A percentile compares a stretch with the other conserved stretches of the same genome.
Conservation (phyloP, 1,140 invertebrate species). For the Macrosteles quadrilineatus region DNA sequence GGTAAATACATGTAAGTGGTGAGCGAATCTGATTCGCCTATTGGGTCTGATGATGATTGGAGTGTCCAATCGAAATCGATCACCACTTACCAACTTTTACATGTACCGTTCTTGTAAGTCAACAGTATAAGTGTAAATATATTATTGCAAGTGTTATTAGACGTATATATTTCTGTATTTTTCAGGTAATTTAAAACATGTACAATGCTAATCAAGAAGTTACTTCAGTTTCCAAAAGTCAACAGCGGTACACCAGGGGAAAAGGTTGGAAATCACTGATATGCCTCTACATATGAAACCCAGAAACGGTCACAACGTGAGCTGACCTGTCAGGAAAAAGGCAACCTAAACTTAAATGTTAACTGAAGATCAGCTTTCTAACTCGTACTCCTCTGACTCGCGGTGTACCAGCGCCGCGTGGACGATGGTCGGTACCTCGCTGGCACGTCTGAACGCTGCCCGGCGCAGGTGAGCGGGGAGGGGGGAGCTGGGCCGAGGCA, state of each 20-base stretch:
- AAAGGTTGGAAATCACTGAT: too few relatives aligned
- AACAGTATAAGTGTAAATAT: too few relatives aligned
- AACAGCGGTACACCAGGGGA: background rate
- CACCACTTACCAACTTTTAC: too few relatives aligned
- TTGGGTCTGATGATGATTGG: too few relatives aligned
- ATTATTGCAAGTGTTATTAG: too few relatives aligned
- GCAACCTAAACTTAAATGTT: background rate
- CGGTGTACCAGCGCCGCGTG: conserved; percentile 73
- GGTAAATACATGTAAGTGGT: too few relatives aligned
- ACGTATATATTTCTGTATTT: too few relatives aligned
- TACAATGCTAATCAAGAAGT: too few relatives aligned
- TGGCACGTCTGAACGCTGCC: conserved; percentile 41
- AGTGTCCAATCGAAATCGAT: too few relatives aligned
- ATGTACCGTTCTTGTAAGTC: too few relatives aligned
- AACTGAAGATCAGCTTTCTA: conserved; percentile 44
- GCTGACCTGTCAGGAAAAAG: background rate
- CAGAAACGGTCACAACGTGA: background rate
- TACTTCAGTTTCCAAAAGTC: background rate
- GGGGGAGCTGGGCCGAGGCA: conserved; percentile 41
- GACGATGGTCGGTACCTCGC: conserved; percentile 48
- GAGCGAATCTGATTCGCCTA: too few relatives aligned
- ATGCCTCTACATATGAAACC: background rate
- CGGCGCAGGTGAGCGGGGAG: conserved; percentile 36
- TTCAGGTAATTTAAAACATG: too few relatives aligned
- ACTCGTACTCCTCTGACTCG: conserved; percentile 75